Evolutionary conservation across 2,113 vertebrate genomes (phyloP).

Genomic region (Centropus bengalensis): DNA sequence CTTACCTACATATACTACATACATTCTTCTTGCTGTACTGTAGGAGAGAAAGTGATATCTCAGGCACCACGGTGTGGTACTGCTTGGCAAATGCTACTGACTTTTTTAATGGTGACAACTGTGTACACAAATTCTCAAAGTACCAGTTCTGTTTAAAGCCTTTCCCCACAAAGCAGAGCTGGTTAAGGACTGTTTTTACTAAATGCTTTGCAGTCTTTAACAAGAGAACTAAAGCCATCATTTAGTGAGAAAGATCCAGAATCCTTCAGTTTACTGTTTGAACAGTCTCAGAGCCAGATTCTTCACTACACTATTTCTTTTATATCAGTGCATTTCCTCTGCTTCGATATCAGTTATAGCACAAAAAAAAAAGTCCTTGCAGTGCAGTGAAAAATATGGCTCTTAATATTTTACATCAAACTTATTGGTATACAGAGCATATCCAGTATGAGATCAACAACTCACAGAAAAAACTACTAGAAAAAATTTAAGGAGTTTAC

Average conservation of each 20-base stretch:
- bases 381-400: background rate
- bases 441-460: background rate
- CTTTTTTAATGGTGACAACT: slow-evolving; percentile 63
- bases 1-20: slow-evolving; percentile 56
- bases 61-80: slow-evolving; percentile 73
- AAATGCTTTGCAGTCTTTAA: background rate
- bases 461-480: background rate
- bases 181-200: background rate
- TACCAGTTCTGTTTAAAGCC: slow-evolving; percentile 45
- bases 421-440: background rate
- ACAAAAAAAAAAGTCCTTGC: slow-evolving; percentile 35
- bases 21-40: slow-evolving; percentile 35
- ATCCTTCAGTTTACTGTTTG: background rate
- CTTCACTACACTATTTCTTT: background rate
- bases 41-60: slow-evolving; percentile 51
- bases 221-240: background rate
- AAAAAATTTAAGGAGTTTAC: background rate
- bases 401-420: background rate
- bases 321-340: background rate
- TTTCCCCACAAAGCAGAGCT: slow-evolving; percentile 13
- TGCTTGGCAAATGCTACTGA: slow-evolving; percentile 67
- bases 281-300: background rate
- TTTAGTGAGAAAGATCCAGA: slow-evolving; percentile 16
- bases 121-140: slow-evolving; percentile 57
- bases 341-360: background rate